Conservation (phyloP, 2,797 vertebrate species). For the Perodicticus potto region DNA sequence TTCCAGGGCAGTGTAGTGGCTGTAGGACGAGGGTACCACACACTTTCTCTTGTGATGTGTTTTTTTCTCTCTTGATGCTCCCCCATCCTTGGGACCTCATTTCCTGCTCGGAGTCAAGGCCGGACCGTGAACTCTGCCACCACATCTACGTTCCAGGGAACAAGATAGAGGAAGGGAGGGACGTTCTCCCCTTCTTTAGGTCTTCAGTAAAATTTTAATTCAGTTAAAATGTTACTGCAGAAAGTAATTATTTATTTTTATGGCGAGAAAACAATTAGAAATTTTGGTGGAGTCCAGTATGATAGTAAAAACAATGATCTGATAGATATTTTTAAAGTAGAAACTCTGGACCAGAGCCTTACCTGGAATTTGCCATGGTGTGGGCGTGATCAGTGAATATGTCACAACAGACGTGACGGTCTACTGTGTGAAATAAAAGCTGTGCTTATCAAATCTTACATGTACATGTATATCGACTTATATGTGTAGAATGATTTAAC, state of each 20-base stretch:
- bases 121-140: not conserved
- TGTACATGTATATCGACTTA: not conserved
- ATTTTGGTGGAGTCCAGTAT: not conserved
- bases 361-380: not conserved
- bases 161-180: not conserved
- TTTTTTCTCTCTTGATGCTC: not conserved
- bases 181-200: not conserved
- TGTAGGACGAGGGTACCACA: not conserved
- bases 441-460: not conserved
- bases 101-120: not conserved
- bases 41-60: not conserved
- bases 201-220: not conserved
- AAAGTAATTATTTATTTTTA: not conserved
- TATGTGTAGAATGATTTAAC: not conserved
- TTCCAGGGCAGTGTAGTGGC: not conserved
- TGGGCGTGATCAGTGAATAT: not conserved
- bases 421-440: not conserved
- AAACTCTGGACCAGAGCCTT: not conserved
- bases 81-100: not conserved
- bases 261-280: conserved; percentile 11
- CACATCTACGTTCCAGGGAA: not conserved
- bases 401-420: not conserved
- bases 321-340: not conserved
- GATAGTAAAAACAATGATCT: not conserved
- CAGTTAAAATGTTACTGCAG: not conserved